Evolutionary conservation across 2,113 vertebrate genomes (phyloP).

Genomic region (Tympanuchus pallidicinctus): DNA sequence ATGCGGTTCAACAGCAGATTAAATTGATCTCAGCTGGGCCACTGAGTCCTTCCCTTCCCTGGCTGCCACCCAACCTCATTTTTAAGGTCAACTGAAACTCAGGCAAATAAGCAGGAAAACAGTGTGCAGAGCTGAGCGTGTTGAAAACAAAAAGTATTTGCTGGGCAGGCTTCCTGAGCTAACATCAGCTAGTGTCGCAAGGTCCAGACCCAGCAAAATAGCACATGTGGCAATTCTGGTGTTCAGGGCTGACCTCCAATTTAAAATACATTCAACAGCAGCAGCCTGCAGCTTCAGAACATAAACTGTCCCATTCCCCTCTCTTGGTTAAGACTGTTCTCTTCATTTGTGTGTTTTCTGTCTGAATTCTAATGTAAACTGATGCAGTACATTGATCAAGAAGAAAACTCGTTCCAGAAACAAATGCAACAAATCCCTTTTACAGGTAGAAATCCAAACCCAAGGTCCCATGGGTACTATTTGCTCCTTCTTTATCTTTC

Average conservation of each 20-base stretch:
- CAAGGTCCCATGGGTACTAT: background rate
- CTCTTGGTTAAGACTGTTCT: fast-evolving
- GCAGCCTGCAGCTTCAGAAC: background rate
- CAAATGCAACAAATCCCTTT: background rate
- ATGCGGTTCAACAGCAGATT: background rate
- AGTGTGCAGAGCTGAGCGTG: background rate
- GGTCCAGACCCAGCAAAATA: background rate
- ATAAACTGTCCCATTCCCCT: background rate
- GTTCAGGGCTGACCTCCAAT: background rate
- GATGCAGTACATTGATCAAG: background rate
- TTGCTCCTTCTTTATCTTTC: background rate
- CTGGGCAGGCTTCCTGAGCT: background rate
- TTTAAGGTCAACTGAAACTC: background rate
- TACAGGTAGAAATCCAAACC: background rate
- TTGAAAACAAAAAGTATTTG: background rate
- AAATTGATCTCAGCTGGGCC: background rate
- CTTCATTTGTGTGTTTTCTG: background rate
- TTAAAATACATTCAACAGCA: background rate
- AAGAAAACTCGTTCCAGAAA: background rate
- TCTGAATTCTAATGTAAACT: background rate
- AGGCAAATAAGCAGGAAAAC: background rate
- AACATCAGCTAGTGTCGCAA: background rate
- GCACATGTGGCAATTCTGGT: background rate
- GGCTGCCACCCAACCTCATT: background rate
- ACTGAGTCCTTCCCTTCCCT: background rate